These are phyloP conservation scores for Empis stercorea DNA, from an alignment of 2,888 invertebrate genomes.

Conservation along the genomic window DNA sequence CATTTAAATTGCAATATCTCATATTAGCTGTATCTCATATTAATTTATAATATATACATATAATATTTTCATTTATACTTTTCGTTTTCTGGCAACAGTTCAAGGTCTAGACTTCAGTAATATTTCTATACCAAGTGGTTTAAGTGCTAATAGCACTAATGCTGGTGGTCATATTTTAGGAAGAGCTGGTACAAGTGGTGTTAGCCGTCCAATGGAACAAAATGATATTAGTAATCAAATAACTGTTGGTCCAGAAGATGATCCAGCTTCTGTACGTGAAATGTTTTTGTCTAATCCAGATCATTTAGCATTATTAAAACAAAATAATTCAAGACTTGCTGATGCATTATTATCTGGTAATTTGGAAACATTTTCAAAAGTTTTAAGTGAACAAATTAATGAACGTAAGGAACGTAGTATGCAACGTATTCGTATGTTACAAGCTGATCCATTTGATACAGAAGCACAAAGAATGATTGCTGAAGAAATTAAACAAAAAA, in stretches of 20 bases:
- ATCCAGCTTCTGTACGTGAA: conserved; percentile 71
- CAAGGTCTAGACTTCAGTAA: conserved; percentile 70
- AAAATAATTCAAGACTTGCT: conserved; percentile 85
- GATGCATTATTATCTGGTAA: conserved; percentile 80
- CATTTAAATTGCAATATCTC: neutral
- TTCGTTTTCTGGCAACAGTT: no score
- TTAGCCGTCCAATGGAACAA: neutral
- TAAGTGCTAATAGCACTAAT: conserved; percentile 10
- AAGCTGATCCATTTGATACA: conserved; percentile 89
- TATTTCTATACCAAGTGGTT: conserved; percentile 59
- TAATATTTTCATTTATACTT: no score
- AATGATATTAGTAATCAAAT: conserved; percentile 23
- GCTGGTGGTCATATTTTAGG: conserved; percentile 6
- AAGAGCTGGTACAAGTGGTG: neutral
- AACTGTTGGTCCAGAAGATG: conserved; percentile 50
- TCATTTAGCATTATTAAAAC: conserved; percentile 76
- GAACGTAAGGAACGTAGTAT: conserved; percentile 66
- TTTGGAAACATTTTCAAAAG: conserved; percentile 63
- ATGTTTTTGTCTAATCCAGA: conserved; percentile 84
- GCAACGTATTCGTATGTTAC: conserved; percentile 74
- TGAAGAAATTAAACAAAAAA: conserved; percentile 89
- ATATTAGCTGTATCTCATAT: no score
- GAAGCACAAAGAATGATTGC: conserved; percentile 91
- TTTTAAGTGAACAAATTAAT: conserved; percentile 68
- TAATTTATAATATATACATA: no score